Base-by-base conservation (phyloP, 2,888 invertebrate genomes). In the Trilocha varians region DNA sequence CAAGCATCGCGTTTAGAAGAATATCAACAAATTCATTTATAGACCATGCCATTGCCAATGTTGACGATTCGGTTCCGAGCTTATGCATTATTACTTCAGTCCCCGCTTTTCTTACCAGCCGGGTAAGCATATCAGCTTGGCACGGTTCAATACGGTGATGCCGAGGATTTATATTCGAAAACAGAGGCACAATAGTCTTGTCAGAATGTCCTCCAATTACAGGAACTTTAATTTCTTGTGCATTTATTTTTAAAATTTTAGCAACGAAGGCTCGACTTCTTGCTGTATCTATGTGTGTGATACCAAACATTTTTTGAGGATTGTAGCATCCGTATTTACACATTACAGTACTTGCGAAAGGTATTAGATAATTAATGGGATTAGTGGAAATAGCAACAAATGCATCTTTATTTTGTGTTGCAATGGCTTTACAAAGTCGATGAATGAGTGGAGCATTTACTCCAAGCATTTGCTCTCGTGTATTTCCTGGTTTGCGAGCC, bases 151-250 rank as follows among this genome's bases (percentile, higher is more conserved):
- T 17, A 16, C 15, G 32, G 33, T 57, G 57, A 32, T 49, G 50
- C 2, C 45, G 36, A 1, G 76, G 76, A 2, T 50, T 41, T 36
- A 78, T 46, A 51, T 69, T 71, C 1, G 78, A 78, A 55, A 76
- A 78, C 16, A 79, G 45, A 3, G 78, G 79, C 39, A 78, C 55
- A 32, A 77, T 65, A 2, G 78, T 76, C 1, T 73, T 62, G 13
- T 74, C 73, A 0, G 78, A 78, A 50, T 78, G 75, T 0, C 78
- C 79, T 39, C 79, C 75, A 13, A 79, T 67, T 0, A 78, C 74
- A 11, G 78, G 79, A 18, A 79, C 44, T 5, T 54, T 41, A 16
- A 79, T 40, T 15, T 57, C 47, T 9, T 46, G 38, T 9, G 72
- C 62, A 42, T 62, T 65, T 0, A 67, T 55, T 34, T 65, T 49